Evolutionary conservation across 2,888 invertebrate species (phyloP), one percentile per base, ranked within the genome.

Genomic region (Thera obeliscata): DNA sequence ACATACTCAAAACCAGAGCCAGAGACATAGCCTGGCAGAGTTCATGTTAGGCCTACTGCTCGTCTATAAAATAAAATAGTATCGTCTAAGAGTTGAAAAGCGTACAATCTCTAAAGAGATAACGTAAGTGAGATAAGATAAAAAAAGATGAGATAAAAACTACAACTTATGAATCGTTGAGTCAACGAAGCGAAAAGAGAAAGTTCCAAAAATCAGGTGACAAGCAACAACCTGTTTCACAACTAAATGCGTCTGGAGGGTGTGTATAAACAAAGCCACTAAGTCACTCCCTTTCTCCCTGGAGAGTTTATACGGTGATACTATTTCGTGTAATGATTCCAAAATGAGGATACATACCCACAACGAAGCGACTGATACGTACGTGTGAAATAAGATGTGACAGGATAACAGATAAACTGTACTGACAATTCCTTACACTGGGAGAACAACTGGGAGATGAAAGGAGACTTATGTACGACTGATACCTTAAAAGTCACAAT

Each of bases 271-370:
- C 89, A 93, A 90, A 87, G 80, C 85, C 80, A 75, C 82, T 85
- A 87, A 90, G 89, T 88, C 86, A 83, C 87, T 83, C 90, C 89
- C 89, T 84, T 22, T 75, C 85, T 82, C 91, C 87, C 89, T 73
- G 59, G 92, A 84, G 92, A 91, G 86, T 87, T 89, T 82, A 87
- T 85, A 87, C 89, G 92, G 89, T 90, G 91, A 91, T 92, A 92
- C 92, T 91, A 90, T 91, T 92, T 88, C 93, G 93, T 93, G 93
- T 93, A 92, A 93, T 93, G 93, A 92, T 91, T 93, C 86, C 91
- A 89, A 88, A 92, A 93, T 93, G 92, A 93, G 92, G 87, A 90
- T 88, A 88, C 85, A 86, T 83, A 85, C 86, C 87, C 82, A 81
- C 85, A 86, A 86, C 80, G 79, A 77, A 76, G 82, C 78, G 79